These are phyloP conservation scores for Allobates femoralis DNA, from an alignment of 2,797 vertebrate genomes.

Conservation along the genomic window DNA sequence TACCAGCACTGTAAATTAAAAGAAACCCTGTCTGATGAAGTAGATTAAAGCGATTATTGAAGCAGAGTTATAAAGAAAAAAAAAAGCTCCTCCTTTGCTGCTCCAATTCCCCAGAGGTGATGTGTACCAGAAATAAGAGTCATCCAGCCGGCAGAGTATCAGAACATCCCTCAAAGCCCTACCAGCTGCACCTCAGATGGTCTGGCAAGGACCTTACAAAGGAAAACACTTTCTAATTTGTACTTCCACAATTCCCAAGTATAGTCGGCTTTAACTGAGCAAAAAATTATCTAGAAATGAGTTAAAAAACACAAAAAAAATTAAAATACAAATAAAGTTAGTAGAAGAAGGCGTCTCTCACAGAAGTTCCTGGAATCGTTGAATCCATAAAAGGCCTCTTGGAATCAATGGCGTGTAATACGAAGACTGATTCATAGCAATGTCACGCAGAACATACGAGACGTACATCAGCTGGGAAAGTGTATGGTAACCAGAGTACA, in stretches of 20 bases:
- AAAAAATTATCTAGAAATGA: conserved; percentile 28
- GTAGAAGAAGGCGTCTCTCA: not conserved
- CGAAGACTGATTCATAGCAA: not conserved
- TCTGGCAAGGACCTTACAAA: conserved; percentile 57
- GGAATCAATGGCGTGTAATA: not conserved
- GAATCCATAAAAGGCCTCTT: conserved; percentile 20
- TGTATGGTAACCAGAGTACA: not conserved
- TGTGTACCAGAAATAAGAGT: conserved; percentile 66
- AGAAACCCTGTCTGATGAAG: conserved; percentile 13
- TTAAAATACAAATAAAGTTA: not conserved
- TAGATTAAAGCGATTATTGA: conserved; percentile 5
- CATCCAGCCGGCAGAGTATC: conserved; percentile 67
- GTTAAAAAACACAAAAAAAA: conserved; percentile 3
- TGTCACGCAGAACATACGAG: not conserved
- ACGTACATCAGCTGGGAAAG: not conserved
- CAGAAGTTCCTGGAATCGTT: conserved; percentile 19
- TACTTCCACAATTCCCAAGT: conserved; percentile 63
- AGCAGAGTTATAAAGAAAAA: not conserved
- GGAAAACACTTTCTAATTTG: conserved; percentile 62
- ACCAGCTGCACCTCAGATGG: conserved; percentile 65
- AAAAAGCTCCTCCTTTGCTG: conserved; percentile 61
- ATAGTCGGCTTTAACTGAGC: conserved; percentile 32
- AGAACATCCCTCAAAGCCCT: conserved; percentile 66
- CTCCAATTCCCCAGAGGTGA: conserved; percentile 66
- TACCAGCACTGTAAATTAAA: not conserved